These are phyloP conservation scores for Pseudococcus longispinus DNA, from an alignment of 2,888 invertebrate species.

Conservation along the genomic window DNA sequence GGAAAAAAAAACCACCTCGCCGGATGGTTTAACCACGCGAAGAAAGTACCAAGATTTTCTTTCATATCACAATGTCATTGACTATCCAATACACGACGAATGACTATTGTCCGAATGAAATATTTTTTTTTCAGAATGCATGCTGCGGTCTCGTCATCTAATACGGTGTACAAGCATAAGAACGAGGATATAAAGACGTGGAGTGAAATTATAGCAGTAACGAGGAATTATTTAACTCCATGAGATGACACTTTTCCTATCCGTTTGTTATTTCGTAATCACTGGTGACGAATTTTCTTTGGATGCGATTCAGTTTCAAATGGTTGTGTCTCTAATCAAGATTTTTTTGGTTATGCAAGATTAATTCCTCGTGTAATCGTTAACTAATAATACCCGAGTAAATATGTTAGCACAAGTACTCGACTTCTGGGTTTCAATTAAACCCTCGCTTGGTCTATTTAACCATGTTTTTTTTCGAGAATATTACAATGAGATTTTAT, in stretches of 20 bases:
- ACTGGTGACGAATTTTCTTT: conserved; percentile 25
- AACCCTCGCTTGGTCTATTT: background rate
- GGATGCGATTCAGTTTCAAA: background rate
- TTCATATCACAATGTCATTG: conserved; percentile 39
- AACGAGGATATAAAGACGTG: background rate
- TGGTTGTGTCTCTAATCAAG: background rate
- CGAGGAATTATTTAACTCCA: conserved; percentile 51
- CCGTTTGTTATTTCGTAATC: conserved; percentile 34
- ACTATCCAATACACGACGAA: background rate
- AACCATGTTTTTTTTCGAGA: background rate
- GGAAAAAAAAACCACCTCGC: background rate
- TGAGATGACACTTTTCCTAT: conserved; percentile 55
- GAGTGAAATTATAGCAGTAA: conserved; percentile 19
- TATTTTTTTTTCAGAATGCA: background rate
- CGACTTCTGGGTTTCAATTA: background rate
- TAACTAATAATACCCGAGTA: background rate
- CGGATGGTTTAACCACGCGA: conserved; percentile 51
- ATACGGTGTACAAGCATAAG: background rate
- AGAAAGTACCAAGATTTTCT: conserved; percentile 47
- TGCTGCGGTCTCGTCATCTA: background rate
- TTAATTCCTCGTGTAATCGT: conserved; percentile 31
- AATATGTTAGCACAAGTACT: background rate
- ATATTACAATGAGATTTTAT: background rate
- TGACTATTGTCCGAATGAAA: conserved; percentile 1
- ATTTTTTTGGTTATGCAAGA: conserved; percentile 32